Conservation (phyloP, 2,797 vertebrate species). For the Chromobotia macracanthus region DNA sequence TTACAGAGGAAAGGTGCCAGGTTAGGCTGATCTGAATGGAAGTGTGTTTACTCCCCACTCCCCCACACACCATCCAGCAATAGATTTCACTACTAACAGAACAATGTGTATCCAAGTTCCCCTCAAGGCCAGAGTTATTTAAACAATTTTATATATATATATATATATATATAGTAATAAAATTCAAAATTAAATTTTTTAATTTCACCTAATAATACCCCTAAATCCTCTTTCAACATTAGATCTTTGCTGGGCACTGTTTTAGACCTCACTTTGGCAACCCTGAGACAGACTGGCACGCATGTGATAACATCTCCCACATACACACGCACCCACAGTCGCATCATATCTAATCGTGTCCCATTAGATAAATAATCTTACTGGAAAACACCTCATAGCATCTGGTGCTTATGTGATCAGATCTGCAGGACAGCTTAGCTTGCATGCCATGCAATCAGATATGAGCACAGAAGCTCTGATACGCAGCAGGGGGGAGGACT, state of each 20-base stretch:
- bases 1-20: constrained; percentile 49
- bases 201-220: no score
- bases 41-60: constrained; percentile 33
- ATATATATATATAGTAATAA: no score
- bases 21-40: constrained; percentile 51
- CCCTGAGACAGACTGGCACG: background rate
- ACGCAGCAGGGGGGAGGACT: background rate
- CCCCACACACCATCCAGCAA: background rate
- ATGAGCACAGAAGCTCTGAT: background rate
- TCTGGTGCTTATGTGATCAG: constrained; percentile 1
- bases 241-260: no score
- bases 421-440: background rate
- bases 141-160: no score
- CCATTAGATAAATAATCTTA: constrained; percentile 11
- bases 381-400: constrained; percentile 4
- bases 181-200: no score
- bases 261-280: background rate
- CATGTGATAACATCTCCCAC: background rate
- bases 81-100: background rate
- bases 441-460: background rate
- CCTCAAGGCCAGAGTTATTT: no score
- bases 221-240: no score
- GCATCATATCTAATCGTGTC: background rate
- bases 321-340: constrained; percentile 6
- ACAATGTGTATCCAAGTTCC: background rate